phyloP scores from a whole-genome alignment of 2,113 vertebrate genomes.

The Sylvietta virens region DNA sequence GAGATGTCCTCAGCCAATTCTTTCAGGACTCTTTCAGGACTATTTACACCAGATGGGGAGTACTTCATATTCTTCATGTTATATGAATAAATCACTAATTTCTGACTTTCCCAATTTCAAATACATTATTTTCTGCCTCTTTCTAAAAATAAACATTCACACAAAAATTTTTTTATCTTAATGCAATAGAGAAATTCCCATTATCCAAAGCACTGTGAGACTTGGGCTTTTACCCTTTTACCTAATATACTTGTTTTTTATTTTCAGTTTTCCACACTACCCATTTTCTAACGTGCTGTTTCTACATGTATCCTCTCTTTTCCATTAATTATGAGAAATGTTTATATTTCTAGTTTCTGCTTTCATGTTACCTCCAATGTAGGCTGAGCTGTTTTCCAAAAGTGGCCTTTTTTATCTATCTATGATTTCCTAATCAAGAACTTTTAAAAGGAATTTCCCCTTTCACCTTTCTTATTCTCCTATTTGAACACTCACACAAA shows the following conservation, averaged over 20 bases:
- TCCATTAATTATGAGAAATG: background rate
- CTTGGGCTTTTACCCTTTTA: background rate
- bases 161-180: background rate
- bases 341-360: background rate
- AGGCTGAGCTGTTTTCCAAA: background rate
- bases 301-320: background rate
- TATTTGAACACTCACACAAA: background rate
- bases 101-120: background rate
- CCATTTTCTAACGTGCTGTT: background rate
- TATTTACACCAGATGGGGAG: background rate
- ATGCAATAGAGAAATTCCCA: background rate
- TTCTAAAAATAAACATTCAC: background rate
- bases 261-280: background rate
- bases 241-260: background rate
- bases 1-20: conserved; percentile 9
- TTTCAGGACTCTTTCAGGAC: background rate
- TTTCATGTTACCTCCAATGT: background rate
- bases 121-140: background rate
- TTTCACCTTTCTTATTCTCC: background rate
- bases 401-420: background rate
- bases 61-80: background rate
- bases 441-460: background rate
- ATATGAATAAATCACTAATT: background rate
- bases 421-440: background rate
- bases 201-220: background rate